These are phyloP conservation scores for Sebastes goodei DNA, from an alignment of 2,797 vertebrate species.

Conservation along the genomic window DNA sequence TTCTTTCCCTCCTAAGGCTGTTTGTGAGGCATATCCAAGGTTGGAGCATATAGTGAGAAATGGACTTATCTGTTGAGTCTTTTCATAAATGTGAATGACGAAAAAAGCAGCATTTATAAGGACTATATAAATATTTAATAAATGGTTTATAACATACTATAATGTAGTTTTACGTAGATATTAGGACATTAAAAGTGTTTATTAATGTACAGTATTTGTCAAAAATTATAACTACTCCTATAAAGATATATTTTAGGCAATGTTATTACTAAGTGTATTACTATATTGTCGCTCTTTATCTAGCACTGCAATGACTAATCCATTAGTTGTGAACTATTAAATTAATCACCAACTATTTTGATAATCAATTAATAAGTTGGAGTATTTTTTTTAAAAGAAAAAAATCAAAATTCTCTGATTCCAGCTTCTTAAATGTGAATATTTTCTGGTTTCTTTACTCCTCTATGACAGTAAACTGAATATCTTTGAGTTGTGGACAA, in stretches of 20 bases:
- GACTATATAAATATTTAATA: neutral
- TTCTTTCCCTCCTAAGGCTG: conserved; percentile 15
- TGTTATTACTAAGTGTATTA: neutral
- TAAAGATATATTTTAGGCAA: neutral
- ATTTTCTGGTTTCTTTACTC: neutral
- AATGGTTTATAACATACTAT: neutral
- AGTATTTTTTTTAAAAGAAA: too few relatives aligned
- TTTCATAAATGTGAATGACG: conserved; percentile 7
- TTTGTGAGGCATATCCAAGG: conserved; percentile 55
- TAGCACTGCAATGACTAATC: too few relatives aligned
- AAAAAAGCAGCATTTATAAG: neutral
- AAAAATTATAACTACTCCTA: neutral
- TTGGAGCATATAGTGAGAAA: conserved; percentile 43
- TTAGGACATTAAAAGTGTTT: neutral
- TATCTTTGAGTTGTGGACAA: too few relatives aligned
- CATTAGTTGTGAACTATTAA: too few relatives aligned
- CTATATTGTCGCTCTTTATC: neutral
- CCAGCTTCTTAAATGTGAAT: too few relatives aligned
- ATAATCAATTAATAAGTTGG: too few relatives aligned
- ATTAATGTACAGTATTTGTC: neutral
- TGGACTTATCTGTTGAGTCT: neutral
- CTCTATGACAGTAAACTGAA: too few relatives aligned
- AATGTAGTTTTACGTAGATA: neutral
- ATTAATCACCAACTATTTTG: too few relatives aligned
- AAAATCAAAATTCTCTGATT: too few relatives aligned